Evolutionary conservation across 2,797 vertebrate genomes (phyloP), one percentile per base, ranked within the genome.

Genomic region (Gambusia yucatana): DNA sequence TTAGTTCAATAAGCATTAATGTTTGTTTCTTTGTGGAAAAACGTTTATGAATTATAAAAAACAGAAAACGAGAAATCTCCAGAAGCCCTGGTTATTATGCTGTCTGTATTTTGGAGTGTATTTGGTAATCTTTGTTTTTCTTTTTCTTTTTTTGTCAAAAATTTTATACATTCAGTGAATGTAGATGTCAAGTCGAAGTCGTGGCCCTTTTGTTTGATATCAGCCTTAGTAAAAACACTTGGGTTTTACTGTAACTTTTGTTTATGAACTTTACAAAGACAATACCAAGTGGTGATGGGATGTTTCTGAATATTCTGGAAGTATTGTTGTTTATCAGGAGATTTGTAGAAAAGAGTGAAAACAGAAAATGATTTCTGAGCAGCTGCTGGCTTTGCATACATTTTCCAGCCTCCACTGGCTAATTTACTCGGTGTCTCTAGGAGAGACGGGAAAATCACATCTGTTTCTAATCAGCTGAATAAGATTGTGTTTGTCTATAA

Each of bases 381-480:
- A 67, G 20, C 20, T 22, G 36, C 36, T 41, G 63, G 63, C 63
- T 67, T 67, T 22, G 39, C 20, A 41, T 67, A 25, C 36, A 41
- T 67, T 67, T 67, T 39, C 36, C 11, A 25, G 36, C 20, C 63
- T 67, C 33, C 20, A 11, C 63, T 41, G 20, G 16, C 36, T 67
- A 41, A 67, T 41, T 65, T 41, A 22, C 20, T 41, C 4, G 1
- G 36, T 6, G 22, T 67, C 36, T 67, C 20, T 67, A 67, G 36
- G 63, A 41, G 36, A 67, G 36, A 67, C 1, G 11, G 6, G 63
- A 67, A 67, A 25, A 41, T 67, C 63, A 22, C 63, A 67, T 39
- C 63, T 67, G 36, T 41, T 67, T 67, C 63, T 67, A 41, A 67
- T 67, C 36, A 67, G 36, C 9, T 67, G 63, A 48, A 72, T 48